Evolutionary conservation across 2,888 invertebrate genomes (phyloP).

Genomic region (Cheilosia vulpina): DNA sequence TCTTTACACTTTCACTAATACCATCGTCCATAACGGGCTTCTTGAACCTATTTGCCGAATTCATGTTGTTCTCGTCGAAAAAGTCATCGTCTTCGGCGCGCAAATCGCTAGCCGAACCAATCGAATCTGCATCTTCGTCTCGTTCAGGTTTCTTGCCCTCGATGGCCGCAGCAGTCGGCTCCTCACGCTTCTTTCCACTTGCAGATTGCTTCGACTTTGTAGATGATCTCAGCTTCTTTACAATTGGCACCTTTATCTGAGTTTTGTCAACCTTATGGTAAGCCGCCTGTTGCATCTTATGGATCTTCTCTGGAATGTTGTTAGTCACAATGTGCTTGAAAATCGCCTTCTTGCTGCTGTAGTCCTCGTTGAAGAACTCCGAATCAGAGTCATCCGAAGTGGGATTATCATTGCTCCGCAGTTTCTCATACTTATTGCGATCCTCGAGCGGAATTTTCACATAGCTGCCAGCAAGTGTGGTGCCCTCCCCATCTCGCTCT

Average conservation of each 20-base stretch:
- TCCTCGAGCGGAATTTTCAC: constrained; percentile 88
- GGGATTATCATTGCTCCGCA: constrained; percentile 86
- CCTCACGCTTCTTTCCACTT: constrained; percentile 62
- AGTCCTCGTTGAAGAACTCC: constrained; percentile 82
- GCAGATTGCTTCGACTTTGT: constrained; percentile 79
- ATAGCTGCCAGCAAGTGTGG: constrained; percentile 83
- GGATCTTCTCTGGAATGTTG: constrained; percentile 85
- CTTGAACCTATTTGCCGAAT: constrained; percentile 79
- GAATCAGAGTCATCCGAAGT: constrained; percentile 85
- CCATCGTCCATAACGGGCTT: constrained; percentile 84
- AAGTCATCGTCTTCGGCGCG: constrained; percentile 85
- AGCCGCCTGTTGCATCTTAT: constrained; percentile 84
- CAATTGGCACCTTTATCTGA: constrained; percentile 82
- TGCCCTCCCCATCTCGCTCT: constrained; percentile 78
- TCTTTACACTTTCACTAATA: constrained; percentile 87
- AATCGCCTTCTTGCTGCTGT: constrained; percentile 80
- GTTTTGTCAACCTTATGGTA: constrained; percentile 85
- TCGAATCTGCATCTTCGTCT: constrained; percentile 87
- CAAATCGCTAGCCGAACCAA: constrained; percentile 89
- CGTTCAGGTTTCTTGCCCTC: constrained; percentile 79
- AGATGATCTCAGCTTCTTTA: constrained; percentile 84
- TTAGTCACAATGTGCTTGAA: constrained; percentile 84
- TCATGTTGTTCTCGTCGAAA: constrained; percentile 83
- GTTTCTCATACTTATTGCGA: constrained; percentile 90
- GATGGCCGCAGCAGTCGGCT: constrained; percentile 68